Conservation (phyloP, 2,113 vertebrate genomes). For the Ceyx cyanopectus region DNA sequence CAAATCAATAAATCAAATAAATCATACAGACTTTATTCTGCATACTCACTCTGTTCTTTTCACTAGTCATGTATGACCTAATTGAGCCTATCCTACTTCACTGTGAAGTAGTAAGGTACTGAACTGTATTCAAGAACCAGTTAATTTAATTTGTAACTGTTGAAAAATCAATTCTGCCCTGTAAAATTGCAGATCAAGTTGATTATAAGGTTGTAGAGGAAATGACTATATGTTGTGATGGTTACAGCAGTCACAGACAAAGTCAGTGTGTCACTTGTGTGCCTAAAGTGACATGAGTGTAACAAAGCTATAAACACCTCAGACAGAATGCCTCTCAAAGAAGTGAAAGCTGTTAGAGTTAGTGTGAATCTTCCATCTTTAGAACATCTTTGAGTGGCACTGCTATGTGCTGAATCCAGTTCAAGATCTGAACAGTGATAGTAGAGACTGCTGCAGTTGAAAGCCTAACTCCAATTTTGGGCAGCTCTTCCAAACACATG, state of each 20-base stretch:
- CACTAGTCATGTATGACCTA: not conserved
- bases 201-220: not conserved
- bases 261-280: not conserved
- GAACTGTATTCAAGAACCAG: not conserved
- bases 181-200: not conserved
- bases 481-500: not conserved
- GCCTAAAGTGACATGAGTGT: not conserved
- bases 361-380: not conserved
- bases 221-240: not conserved
- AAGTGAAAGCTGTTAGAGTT: not conserved
- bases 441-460: not conserved
- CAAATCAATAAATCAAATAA: not conserved
- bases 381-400: not conserved
- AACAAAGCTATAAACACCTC: not conserved
- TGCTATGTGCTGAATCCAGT: not conserved
- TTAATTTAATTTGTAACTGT: not conserved
- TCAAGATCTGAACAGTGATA: not conserved
- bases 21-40: not conserved
- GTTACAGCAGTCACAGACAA: not conserved
- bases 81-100: not conserved
- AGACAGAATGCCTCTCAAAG: not conserved
- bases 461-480: not conserved
- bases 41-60: not conserved
- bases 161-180: slow-evolving; percentile 22
- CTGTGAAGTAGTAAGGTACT: not conserved